Conservation (phyloP, 2,888 invertebrate genomes). For the Nowickia ferox region DNA sequence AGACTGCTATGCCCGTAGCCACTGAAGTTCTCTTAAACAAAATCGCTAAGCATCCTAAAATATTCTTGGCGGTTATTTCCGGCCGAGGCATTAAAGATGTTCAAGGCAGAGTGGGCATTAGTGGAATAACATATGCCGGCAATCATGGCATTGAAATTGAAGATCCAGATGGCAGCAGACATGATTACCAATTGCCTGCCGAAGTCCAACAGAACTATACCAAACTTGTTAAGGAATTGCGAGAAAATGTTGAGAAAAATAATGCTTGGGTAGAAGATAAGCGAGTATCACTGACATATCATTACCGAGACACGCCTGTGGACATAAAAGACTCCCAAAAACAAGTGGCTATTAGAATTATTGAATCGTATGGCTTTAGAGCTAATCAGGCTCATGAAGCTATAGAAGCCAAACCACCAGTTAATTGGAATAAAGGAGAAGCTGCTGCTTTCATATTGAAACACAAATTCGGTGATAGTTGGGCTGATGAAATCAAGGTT, state of each 20-base stretch:
- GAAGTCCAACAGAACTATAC: conserved; percentile 87
- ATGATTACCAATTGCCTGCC: conserved; percentile 88
- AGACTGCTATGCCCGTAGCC: conserved; percentile 87
- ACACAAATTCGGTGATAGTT: conserved; percentile 89
- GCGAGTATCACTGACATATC: conserved; percentile 88
- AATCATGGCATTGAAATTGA: conserved; percentile 90
- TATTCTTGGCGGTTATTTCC: conserved; percentile 89
- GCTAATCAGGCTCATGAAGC: conserved; percentile 88
- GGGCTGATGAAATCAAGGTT: conserved; percentile 88
- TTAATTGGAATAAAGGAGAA: conserved; percentile 90
- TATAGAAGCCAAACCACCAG: conserved; percentile 90
- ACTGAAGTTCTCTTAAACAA: conserved; percentile 87
- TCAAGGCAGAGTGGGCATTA: conserved; percentile 85
- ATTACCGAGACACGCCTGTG: conserved; percentile 88
- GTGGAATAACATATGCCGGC: conserved; percentile 88
- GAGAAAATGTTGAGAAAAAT: conserved; percentile 85
- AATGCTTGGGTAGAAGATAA: conserved; percentile 92
- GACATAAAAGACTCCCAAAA: conserved; percentile 84
- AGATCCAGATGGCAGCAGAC: conserved; percentile 88
- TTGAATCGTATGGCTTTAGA: conserved; percentile 86
- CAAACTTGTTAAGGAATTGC: conserved; percentile 86
- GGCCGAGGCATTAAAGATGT: conserved; percentile 89
- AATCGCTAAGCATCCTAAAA: conserved; percentile 87
- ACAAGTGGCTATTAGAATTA: conserved; percentile 85
- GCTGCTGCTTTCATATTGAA: conserved; percentile 89